phyloP scores from a whole-genome alignment of 2,888 invertebrate species.

The Campoplex capitator region DNA sequence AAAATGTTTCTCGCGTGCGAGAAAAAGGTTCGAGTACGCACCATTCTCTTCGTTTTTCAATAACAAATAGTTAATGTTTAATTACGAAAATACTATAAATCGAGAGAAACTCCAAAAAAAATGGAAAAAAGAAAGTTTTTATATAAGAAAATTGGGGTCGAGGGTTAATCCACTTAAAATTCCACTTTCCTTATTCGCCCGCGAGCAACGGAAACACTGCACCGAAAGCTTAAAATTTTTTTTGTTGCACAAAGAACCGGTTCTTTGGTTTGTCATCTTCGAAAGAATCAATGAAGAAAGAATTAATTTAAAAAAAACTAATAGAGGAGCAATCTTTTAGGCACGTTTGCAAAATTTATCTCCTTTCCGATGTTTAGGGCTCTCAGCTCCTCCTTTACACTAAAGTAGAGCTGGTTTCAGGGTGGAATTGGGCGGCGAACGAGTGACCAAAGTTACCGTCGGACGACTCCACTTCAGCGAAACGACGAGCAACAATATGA shows the following conservation, averaged over 20 bases:
- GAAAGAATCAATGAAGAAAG: background rate
- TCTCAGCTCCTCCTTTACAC: slow-evolving; percentile 76
- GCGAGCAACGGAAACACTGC: background rate
- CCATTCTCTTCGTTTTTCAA: too few species aligned
- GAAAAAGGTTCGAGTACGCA: too few species aligned
- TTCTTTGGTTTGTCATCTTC: background rate
- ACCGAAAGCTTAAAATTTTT: background rate
- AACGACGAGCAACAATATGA: slow-evolving; percentile 99
- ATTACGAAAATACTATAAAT: too few species aligned
- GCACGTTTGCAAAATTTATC: slow-evolving; percentile 70
- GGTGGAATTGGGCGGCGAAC: slow-evolving; percentile 93
- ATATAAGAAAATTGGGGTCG: too few species aligned
- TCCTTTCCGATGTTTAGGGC: slow-evolving; percentile 53
- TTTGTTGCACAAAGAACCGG: background rate
- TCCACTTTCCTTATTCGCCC: slow-evolving; percentile 4
- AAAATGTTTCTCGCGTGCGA: too few species aligned
- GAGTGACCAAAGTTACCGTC: slow-evolving; percentile 97
- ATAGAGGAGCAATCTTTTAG: slow-evolving; percentile 50
- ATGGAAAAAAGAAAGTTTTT: too few species aligned
- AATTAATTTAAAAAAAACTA: background rate
- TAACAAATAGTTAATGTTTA: too few species aligned
- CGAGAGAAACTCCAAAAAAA: background rate
- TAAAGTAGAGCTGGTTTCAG: slow-evolving; percentile 85
- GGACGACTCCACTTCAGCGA: slow-evolving; percentile 99
- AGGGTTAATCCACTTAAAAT: slow-evolving; percentile 7